Conservation (phyloP, 2,113 vertebrate species). For the Peromyscus californicus region DNA sequence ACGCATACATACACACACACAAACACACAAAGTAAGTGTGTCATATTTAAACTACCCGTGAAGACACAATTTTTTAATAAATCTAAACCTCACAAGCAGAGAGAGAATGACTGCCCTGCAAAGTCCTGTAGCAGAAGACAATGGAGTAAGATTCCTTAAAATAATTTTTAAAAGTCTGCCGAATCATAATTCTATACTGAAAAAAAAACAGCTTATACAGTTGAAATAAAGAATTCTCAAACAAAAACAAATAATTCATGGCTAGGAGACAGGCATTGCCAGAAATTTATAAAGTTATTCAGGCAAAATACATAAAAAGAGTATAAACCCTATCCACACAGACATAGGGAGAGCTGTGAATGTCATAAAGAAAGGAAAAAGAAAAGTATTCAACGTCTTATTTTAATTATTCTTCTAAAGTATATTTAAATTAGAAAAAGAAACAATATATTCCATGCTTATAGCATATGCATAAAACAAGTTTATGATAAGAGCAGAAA, state of each 20-base stretch:
- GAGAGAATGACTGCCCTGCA: not conserved
- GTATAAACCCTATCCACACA: not conserved
- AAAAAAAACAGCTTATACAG: not conserved
- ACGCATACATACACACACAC: not conserved
- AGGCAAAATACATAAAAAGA: not conserved
- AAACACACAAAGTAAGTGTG: not conserved
- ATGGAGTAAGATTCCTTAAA: not conserved
- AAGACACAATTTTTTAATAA: not conserved
- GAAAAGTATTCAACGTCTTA: not conserved
- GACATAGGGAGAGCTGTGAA: not conserved
- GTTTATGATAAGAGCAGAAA: not conserved
- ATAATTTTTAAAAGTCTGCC: not conserved
- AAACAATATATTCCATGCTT: not conserved
- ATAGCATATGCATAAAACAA: slow-evolving; percentile 4
- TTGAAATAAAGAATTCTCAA: slow-evolving; percentile 30
- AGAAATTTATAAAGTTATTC: not conserved
- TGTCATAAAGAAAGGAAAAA: not conserved
- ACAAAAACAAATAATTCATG: not conserved
- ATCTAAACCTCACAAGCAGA: not conserved
- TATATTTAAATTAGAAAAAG: not conserved
- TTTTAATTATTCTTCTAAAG: slow-evolving; percentile 26
- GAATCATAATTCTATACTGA: not conserved
- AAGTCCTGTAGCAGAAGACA: not conserved
- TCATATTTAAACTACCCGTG: not conserved
- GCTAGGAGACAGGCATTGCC: not conserved